These are phyloP conservation scores for Hylaea fasciaria DNA, from an alignment of 2,888 invertebrate species.

Conservation along the genomic window DNA sequence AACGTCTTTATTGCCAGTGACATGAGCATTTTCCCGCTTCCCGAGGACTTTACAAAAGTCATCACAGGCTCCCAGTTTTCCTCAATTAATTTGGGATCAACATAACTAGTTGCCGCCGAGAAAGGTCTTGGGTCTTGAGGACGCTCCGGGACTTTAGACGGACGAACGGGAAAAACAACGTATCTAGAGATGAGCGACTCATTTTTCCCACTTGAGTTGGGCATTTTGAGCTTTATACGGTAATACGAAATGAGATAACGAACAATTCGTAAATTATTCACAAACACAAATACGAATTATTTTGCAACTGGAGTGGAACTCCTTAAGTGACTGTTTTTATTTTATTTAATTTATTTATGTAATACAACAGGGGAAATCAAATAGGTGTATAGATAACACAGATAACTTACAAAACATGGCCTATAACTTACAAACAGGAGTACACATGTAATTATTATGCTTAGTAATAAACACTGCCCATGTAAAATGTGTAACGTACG, in stretches of 20 bases:
- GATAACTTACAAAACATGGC: no score
- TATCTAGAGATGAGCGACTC: slow-evolving; percentile 13
- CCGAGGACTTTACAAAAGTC: slow-evolving; percentile 39
- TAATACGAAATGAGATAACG: slow-evolving; percentile 1
- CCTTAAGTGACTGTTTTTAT: no score
- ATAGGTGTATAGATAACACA: no score
- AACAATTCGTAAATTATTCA: neutral
- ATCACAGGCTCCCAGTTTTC: slow-evolving; percentile 39
- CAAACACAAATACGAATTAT: no score
- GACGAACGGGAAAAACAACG: slow-evolving; percentile 16
- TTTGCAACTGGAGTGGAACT: no score
- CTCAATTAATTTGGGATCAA: slow-evolving; percentile 44
- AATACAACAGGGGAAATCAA: no score
- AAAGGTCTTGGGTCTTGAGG: slow-evolving; percentile 29
- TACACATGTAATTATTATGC: no score
- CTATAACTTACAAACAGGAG: no score
- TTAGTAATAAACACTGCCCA: no score
- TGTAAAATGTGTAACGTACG: no score
- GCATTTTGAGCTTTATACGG: slow-evolving; percentile 10
- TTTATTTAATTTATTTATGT: no score
- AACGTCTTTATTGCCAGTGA: slow-evolving; percentile 20
- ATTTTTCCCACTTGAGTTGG: slow-evolving; percentile 22
- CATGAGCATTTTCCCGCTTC: slow-evolving; percentile 20
- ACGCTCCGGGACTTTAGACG: slow-evolving; percentile 16
- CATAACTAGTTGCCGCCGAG: slow-evolving; percentile 36